Conservation (phyloP, 2,888 invertebrate species). For the Microdon myrmicae region DNA sequence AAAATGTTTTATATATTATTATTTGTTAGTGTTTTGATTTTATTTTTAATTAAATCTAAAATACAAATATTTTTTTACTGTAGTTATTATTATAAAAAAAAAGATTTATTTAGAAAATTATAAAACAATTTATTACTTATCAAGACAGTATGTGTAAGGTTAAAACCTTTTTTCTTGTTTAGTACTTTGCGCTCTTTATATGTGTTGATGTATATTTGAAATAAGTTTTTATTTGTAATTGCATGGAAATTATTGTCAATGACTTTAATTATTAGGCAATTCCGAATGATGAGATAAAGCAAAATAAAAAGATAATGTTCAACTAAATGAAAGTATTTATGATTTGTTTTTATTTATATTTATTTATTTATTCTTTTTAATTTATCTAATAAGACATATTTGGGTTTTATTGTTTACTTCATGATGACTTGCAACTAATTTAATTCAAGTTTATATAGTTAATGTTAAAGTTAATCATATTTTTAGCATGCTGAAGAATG, state of each 20-base stretch:
- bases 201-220: slow-evolving; percentile 41
- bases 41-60: slow-evolving; percentile 5
- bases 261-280: no score
- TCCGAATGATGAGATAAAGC: slow-evolving; percentile 1
- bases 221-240: slow-evolving; percentile 17
- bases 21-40: slow-evolving; percentile 26
- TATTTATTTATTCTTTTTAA: no score
- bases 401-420: no score
- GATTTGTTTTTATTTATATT: no score
- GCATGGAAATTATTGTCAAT: slow-evolving; percentile 15
- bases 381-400: no score
- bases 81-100: slow-evolving; percentile 7
- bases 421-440: no score
- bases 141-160: slow-evolving; percentile 24
- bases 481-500: no score
- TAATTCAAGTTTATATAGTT: no score
- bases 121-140: slow-evolving; percentile 10
- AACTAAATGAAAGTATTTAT: slow-evolving; percentile 8
- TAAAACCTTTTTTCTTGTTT: slow-evolving; percentile 21
- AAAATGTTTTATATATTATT: slow-evolving; percentile 29
- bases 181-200: slow-evolving; percentile 5
- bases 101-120: slow-evolving; percentile 19
- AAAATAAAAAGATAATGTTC: background rate
- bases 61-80: slow-evolving; percentile 2
- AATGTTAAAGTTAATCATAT: no score